Percentiles rank a stretch among this genome's conserved stretches.
phyloP scores from a whole-genome alignment of 2,797 vertebrate genomes.

The Artibeus jamaicensis region DNA sequence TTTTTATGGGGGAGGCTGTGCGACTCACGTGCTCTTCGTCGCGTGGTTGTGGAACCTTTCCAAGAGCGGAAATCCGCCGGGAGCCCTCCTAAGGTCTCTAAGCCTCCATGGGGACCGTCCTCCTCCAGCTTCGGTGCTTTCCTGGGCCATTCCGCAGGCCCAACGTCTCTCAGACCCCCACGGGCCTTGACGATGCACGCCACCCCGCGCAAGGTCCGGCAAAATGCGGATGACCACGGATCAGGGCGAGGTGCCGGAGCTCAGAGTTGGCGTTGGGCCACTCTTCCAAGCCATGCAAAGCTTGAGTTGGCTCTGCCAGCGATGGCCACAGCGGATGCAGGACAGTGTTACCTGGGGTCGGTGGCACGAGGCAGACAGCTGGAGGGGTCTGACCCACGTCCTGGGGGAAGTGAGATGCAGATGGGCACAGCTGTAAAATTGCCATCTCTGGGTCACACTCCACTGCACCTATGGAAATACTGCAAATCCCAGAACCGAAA shows the following conservation, averaged over 20 bases:
- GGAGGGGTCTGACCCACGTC: neutral
- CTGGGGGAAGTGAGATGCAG: neutral
- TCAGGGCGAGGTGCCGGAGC: neutral
- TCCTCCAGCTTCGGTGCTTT: neutral
- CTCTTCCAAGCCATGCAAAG: neutral
- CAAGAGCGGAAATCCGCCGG: neutral
- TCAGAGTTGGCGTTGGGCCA: neutral
- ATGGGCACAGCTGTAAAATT: neutral
- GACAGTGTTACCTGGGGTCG: neutral
- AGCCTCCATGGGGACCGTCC: neutral
- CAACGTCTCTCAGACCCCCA: rapidly evolving
- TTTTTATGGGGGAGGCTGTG: conserved; percentile 47
- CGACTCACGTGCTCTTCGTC: conserved; percentile 53
- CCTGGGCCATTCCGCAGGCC: neutral
- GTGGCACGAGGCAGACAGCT: neutral
- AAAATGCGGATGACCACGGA: neutral
- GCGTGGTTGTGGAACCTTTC: conserved; percentile 3
- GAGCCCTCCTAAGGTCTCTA: neutral
- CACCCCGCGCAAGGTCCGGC: neutral
- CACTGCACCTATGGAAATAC: neutral
- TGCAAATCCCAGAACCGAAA: neutral
- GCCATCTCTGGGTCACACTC: neutral
- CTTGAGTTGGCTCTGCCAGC: neutral
- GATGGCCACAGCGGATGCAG: neutral
- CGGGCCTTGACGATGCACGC: neutral